Conservation (phyloP, 2,797 vertebrate genomes). For the Acridotheres tristis region DNA sequence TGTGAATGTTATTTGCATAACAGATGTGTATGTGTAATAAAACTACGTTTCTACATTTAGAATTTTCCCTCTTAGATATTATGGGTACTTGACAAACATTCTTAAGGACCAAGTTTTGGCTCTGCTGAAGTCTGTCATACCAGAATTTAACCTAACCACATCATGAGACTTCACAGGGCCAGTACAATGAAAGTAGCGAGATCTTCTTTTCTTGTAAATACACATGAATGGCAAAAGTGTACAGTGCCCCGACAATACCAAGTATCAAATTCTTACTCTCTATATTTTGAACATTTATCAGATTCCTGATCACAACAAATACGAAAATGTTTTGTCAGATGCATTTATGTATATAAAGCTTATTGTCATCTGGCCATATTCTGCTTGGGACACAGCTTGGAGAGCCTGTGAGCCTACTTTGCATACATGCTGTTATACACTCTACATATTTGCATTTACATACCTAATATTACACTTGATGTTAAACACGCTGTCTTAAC, state of each 20-base stretch:
- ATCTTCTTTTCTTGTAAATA: neutral
- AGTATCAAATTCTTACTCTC: neutral
- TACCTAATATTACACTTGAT: neutral
- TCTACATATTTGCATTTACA: neutral
- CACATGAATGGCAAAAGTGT: neutral
- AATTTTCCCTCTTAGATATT: constrained; percentile 14
- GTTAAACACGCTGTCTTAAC: neutral
- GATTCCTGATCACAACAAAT: neutral
- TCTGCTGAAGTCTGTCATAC: neutral
- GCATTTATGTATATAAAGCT: neutral
- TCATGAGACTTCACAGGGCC: neutral
- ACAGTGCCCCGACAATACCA: neutral
- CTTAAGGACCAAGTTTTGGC: neutral
- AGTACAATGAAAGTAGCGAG: neutral
- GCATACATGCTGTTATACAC: neutral
- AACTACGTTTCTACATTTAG: neutral
- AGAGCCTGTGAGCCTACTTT: neutral
- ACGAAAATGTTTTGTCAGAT: neutral
- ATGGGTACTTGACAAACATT: neutral
- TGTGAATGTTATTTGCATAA: constrained; percentile 54
- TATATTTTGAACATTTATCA: neutral
- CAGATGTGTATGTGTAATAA: constrained; percentile 8
- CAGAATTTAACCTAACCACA: neutral
- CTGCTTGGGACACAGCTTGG: neutral
- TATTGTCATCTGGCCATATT: neutral